These are phyloP conservation scores for Pandion haliaetus DNA, from an alignment of 2,113 vertebrate genomes.

Conservation along the genomic window DNA sequence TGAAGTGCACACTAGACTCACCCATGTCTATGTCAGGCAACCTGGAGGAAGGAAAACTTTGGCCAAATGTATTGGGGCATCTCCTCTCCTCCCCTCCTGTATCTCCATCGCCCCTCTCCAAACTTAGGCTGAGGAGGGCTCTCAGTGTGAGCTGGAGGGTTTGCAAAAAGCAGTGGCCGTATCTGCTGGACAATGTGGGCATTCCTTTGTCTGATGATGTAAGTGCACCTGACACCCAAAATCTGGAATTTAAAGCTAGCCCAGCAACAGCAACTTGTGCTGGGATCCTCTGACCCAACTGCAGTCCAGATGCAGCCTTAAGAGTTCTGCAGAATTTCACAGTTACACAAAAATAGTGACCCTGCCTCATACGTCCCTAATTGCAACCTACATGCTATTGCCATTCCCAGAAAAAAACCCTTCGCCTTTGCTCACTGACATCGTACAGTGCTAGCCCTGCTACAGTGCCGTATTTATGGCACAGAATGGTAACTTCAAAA, in stretches of 20 bases:
- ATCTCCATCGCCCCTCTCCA: background rate
- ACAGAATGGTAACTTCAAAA: background rate
- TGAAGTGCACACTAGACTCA: background rate
- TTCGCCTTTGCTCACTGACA: background rate
- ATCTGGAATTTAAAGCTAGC: background rate
- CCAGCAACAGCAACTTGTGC: background rate
- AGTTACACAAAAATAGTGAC: background rate
- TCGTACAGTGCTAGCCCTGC: background rate
- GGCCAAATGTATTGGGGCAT: background rate
- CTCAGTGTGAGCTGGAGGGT: background rate
- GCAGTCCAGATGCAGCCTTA: background rate
- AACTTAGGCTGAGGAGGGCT: background rate
- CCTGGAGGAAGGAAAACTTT: background rate
- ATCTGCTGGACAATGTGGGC: background rate
- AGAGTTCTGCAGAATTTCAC: background rate
- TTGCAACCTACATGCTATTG: background rate
- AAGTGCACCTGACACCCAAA: background rate
- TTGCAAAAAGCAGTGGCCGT: background rate
- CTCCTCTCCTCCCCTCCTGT: background rate
- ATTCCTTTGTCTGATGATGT: background rate
- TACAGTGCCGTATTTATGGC: background rate
- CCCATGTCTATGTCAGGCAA: background rate
- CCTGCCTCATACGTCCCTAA: background rate
- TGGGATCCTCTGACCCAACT: background rate
- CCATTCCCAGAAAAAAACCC: background rate